Evolutionary conservation across 2,888 invertebrate genomes (phyloP).

Genomic region (Ctenicera cuprea): DNA sequence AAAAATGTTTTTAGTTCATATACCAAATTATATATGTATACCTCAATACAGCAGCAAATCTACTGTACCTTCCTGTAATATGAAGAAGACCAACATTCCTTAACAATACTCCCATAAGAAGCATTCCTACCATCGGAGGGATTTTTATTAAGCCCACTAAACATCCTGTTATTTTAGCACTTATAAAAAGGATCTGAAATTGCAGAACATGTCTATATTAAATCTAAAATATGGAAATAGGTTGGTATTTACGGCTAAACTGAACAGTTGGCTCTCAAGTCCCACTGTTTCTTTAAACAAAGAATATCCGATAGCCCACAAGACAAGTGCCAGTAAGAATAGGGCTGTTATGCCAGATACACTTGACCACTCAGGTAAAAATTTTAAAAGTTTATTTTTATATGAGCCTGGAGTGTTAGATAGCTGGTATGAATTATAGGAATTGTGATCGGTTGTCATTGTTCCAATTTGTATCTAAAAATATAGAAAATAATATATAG

Average conservation of each 20-base stretch:
- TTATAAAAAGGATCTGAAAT: constrained; percentile 61
- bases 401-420: not conserved
- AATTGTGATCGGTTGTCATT: not conserved
- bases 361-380: constrained; percentile 60
- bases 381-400: not conserved
- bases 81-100: constrained; percentile 73
- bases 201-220: not conserved
- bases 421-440: too few relatives aligned
- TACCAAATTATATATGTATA: too few relatives aligned
- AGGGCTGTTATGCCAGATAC: constrained; percentile 63
- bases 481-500: too few relatives aligned
- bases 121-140: constrained; percentile 79
- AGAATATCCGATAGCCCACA: constrained; percentile 70
- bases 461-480: too few relatives aligned
- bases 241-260: constrained; percentile 57
- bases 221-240: not conserved
- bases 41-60: constrained; percentile 74
- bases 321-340: constrained; percentile 66
- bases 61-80: constrained; percentile 71
- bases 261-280: constrained; percentile 59
- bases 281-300: constrained; percentile 65
- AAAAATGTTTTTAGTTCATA: too few relatives aligned
- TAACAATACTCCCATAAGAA: constrained; percentile 76
- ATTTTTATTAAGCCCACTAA: constrained; percentile 60
- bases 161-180: constrained; percentile 61